Evolutionary conservation across 2,797 vertebrate species (phyloP).

Genomic region (Hirundo rustica): DNA sequence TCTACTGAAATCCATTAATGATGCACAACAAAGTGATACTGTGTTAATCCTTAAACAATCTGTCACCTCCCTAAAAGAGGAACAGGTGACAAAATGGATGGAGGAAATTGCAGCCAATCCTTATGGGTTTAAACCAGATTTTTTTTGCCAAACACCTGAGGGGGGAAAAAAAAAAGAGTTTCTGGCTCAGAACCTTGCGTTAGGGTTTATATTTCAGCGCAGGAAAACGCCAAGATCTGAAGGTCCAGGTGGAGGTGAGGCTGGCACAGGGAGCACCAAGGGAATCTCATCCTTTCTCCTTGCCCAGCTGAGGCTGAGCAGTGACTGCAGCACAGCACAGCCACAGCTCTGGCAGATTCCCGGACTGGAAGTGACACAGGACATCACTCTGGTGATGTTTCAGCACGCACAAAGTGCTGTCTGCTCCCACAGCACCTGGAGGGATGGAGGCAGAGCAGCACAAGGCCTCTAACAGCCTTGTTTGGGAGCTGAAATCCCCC

Average conservation of each 20-base stretch:
- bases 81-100: neutral
- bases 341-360: neutral
- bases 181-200: neutral
- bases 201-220: neutral
- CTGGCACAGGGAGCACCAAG: neutral
- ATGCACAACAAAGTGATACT: neutral
- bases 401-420: neutral
- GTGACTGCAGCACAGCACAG: fast-evolving
- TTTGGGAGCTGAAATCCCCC: neutral
- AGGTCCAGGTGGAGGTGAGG: neutral
- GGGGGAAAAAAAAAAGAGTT: neutral
- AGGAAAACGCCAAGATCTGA: neutral
- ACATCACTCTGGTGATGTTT: neutral
- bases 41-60: neutral
- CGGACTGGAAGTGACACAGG: neutral
- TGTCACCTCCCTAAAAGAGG: neutral
- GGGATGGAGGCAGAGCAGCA: neutral
- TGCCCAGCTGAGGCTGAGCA: neutral
- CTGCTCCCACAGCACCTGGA: neutral
- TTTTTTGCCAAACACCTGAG: neutral
- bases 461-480: neutral
- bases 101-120: neutral
- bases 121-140: neutral
- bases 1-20: neutral
- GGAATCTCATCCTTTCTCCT: neutral